Evolutionary conservation across 2,113 vertebrate species (phyloP).

Genomic region (Vidua macroura): DNA sequence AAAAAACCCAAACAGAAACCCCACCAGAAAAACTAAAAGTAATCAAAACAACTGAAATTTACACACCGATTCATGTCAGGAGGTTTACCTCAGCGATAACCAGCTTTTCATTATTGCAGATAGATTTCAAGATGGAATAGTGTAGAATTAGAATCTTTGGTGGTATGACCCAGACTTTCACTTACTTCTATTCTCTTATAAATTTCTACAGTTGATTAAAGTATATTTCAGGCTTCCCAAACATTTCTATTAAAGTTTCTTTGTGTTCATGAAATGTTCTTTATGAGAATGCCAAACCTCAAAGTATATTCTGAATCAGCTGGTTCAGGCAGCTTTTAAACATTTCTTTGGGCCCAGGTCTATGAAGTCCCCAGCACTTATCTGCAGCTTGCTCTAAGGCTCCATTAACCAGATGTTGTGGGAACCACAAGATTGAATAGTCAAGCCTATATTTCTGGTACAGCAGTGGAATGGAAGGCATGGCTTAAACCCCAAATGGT

Average conservation of each 20-base stretch:
- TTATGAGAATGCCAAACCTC: neutral
- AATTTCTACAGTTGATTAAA: slow-evolving; percentile 11
- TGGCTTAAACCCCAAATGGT: neutral
- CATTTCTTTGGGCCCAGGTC: neutral
- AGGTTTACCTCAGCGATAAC: neutral
- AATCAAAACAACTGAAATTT: neutral
- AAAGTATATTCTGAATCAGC: neutral
- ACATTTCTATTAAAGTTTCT: neutral
- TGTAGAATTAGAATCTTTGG: neutral
- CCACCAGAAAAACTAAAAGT: neutral
- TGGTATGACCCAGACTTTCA: neutral
- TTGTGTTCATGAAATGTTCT: neutral
- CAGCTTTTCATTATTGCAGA: neutral
- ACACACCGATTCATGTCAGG: neutral
- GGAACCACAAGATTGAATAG: neutral
- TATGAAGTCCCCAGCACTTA: neutral
- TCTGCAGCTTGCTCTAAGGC: neutral
- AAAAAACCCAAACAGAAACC: neutral
- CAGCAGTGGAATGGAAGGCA: neutral
- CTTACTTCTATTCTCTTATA: neutral
- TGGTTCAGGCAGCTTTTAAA: neutral
- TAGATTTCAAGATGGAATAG: neutral
- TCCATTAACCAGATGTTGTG: neutral
- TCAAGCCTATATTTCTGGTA: neutral
- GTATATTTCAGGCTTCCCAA: neutral